phyloP scores from a whole-genome alignment of 1,140 invertebrate species.

The Thaumetopoea pityocampa region DNA sequence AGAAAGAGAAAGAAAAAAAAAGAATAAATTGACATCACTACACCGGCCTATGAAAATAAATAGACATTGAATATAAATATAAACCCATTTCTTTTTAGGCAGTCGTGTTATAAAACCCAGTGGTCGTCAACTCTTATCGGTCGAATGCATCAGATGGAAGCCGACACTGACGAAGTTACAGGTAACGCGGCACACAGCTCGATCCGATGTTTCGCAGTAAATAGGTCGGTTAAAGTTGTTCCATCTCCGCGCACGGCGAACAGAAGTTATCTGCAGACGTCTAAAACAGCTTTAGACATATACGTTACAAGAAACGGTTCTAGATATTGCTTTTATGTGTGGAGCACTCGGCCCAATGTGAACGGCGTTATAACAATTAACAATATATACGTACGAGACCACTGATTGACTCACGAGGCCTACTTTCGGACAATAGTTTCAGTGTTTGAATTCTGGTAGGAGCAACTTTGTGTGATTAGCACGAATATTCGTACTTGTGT shows the following conservation, averaged over 20 bases:
- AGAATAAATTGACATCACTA: too few relatives aligned
- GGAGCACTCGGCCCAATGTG: not conserved
- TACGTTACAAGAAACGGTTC: conserved; percentile 7
- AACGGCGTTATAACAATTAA: not conserved
- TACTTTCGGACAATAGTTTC: too few relatives aligned
- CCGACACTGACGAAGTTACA: conserved; percentile 26
- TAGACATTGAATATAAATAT: too few relatives aligned
- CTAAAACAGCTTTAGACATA: conserved; percentile 14
- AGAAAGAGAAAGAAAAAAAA: too few relatives aligned
- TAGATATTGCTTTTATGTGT: conserved; percentile 4
- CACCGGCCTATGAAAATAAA: too few relatives aligned
- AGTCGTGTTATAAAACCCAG: conserved; percentile 1
- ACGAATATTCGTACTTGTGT: too few relatives aligned
- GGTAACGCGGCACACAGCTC: conserved; percentile 17
- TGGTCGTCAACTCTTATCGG: conserved; percentile 20
- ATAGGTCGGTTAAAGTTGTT: conserved; percentile 31
- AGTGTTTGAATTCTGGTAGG: too few relatives aligned
- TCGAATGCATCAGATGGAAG: conserved; percentile 26
- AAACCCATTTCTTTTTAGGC: not conserved
- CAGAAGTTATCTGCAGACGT: conserved; percentile 21
- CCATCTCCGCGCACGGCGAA: conserved; percentile 15
- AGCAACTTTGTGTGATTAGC: too few relatives aligned
- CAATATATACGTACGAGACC: too few relatives aligned
- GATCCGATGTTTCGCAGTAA: conserved; percentile 28
- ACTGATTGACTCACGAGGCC: too few relatives aligned